A percentile compares a stretch with the other conserved stretches of the same genome.
These are phyloP conservation scores for Agrochola lota DNA, from an alignment of 2,888 invertebrate genomes.

Conservation along the genomic window DNA sequence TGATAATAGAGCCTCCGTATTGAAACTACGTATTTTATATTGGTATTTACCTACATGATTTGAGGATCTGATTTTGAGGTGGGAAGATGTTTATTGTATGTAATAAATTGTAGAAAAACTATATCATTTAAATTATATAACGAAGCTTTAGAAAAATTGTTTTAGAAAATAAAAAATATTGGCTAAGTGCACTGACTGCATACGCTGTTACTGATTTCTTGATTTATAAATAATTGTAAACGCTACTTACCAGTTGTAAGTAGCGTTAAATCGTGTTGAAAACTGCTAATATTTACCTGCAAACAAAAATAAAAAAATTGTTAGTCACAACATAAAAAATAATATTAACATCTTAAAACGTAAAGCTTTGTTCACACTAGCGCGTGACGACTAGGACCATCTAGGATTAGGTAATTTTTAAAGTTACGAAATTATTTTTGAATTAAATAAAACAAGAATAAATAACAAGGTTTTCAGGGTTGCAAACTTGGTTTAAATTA, in stretches of 20 bases:
- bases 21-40: slow-evolving; percentile 41
- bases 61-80: slow-evolving; percentile 8
- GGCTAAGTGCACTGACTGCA: neutral
- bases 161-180: no score
- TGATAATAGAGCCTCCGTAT: slow-evolving; percentile 51
- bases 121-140: no score
- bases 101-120: slow-evolving; percentile 8
- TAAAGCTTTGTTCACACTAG: slow-evolving; percentile 6
- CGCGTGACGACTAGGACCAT: neutral
- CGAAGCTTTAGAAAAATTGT: no score
- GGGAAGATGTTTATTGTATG: neutral
- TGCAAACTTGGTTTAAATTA: no score
- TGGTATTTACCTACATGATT: slow-evolving; percentile 7
- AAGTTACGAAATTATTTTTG: neutral
- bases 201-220: neutral
- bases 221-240: neutral
- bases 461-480: no score
- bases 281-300: slow-evolving; percentile 58
- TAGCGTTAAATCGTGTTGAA: neutral
- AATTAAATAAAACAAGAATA: neutral
- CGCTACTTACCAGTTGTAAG: slow-evolving; percentile 41
- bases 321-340: slow-evolving; percentile 23
- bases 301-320: slow-evolving; percentile 31
- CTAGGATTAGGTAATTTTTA: neutral
- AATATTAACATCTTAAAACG: neutral